Evolutionary conservation across 2,113 vertebrate genomes (phyloP), one percentile per base, ranked within the genome.

Genomic region (Oxyruncus cristatus): DNA sequence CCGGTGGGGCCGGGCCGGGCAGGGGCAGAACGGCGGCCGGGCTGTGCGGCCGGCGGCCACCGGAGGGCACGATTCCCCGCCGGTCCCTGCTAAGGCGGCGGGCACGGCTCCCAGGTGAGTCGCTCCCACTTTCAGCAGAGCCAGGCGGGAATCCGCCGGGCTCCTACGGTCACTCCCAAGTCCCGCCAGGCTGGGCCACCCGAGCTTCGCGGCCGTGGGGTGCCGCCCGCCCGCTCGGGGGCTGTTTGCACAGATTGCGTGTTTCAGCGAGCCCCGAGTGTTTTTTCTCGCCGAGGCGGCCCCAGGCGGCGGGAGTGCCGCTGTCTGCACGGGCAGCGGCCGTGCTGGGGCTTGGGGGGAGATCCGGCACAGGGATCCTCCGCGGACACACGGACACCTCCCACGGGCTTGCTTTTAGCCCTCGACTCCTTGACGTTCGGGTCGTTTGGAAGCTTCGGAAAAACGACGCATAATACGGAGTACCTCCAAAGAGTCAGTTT

Each of bases 1-100:
- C 47, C 44, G 2, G n/a, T 44, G 42, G 67, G 39, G 24, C 72
- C 20, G 37, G 28, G 37, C 20, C 13, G 46, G 53, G 53, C 21
- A 14, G 37, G 15, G 37, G 35, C 14, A 24, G 49, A 8, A 58
- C 44, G 7, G 41, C n/a, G 16, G 72, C 2, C 1, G 56, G 85
- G 97, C 91, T 97, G 92, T 97, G 97, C 97, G 61, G 95, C 87
- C 88, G 94, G 80, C 97, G 97, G 97, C 98, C 98, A 98, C 98
- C 97, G 98, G 98, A 98, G 98, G 98, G 98, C 98, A 98, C 97
- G 98, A 98, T 98, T 98, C 98, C 96, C 97, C 93, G 91, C 89
- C 94, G 46, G 56, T 97, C 96, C 92, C 88, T 55, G 14, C 80
- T 3, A 41, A 32, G 24, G 27, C 24, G 39, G n/a, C 14, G n/a